Conservation (phyloP, 2,888 invertebrate species). For the Drosophila rellima region DNA sequence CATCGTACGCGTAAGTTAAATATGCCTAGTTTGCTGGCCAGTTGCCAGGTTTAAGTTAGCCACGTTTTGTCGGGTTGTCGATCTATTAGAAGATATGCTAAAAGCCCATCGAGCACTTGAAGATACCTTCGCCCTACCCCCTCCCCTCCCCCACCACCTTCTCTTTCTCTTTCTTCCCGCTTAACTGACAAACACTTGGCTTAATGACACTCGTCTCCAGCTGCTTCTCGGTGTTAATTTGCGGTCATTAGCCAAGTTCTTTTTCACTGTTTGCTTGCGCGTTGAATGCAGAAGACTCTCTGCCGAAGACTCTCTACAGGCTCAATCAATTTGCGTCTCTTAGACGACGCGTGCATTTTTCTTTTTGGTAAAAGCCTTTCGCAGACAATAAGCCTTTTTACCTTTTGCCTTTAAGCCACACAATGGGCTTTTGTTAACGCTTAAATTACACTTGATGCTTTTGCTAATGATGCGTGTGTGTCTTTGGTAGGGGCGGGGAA, state of each 20-base stretch:
- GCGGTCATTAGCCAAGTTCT: conserved; percentile 77
- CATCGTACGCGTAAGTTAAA: conserved; percentile 40
- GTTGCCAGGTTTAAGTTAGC: conserved; percentile 26
- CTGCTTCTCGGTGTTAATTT: conserved; percentile 72
- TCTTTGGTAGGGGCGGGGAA: conserved; percentile 4
- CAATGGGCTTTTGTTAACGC: conserved; percentile 76
- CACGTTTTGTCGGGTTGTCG: conserved; percentile 42
- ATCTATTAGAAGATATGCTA: conserved; percentile 78
- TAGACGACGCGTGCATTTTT: conserved; percentile 57
- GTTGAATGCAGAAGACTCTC: conserved; percentile 10
- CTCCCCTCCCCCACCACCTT: background rate
- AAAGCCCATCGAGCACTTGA: conserved; percentile 69
- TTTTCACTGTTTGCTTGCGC: conserved; percentile 38
- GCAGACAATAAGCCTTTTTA: conserved; percentile 31
- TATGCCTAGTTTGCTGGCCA: conserved; percentile 58
- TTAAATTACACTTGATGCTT: conserved; percentile 72
- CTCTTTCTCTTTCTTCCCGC: background rate
- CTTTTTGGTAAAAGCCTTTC: conserved; percentile 58
- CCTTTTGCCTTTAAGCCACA: conserved; percentile 36
- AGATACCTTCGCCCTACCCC: background rate
- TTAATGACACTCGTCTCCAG: conserved; percentile 73
- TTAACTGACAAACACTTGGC: conserved; percentile 68
- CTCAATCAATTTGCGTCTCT: conserved; percentile 76
- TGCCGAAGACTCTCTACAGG: conserved; percentile 21
- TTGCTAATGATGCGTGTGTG: conserved; percentile 72